Base-by-base conservation (phyloP, 2,797 vertebrate genomes). In the Pyrrhura leucotis region DNA sequence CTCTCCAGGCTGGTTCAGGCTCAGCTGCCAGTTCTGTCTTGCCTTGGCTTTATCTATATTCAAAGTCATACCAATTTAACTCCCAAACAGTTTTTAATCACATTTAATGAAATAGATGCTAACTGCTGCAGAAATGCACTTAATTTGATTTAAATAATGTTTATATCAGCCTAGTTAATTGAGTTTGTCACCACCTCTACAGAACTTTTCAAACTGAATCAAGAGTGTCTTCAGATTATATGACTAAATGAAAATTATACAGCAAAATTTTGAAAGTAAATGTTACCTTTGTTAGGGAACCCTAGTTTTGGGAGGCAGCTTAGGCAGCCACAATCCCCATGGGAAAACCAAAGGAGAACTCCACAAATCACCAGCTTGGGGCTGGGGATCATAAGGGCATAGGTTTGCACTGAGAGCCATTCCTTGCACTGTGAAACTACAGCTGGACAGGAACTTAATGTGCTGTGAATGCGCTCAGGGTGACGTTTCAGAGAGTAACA, bases 71-170 rank as follows among this genome's bases (percentile, higher is more conserved):
- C 53, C 67, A 95, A 89, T 95, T 95, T 94, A 95, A 86, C 81
- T 95, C 68, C 53, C 86, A 95, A 93, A 72, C 71, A 82, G 74
- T 76, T 95, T 93, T 92, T 95, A 95, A 89, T 93, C 90, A 94
- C 86, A 58, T 65, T 88, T 85, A 89, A 95, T 97, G 95, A 96
- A 96, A 96, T 94, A 95, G 95, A 96, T 96, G 93, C 92, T 72
- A 95, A 95, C 89, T 62, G 5, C 78, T 89, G 85, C 62, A 95
- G 92, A 94, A 94, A 89, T 95, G 79, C 89, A 83, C 50, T 93
- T 95, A 92, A 96, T 96, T 96, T 93, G 85, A 95, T 95, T 95
- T 93, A 95, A 91, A 90, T 75, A 95, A 93, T 80, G 39, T 95
- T 95, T 95, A 78, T 84, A 94, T 76, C 50, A 91, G 83, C 69